A percentile compares a stretch with the other conserved stretches of the same genome.
Conservation (phyloP, 2,113 vertebrate species). For the Ammodytes dubius region DNA sequence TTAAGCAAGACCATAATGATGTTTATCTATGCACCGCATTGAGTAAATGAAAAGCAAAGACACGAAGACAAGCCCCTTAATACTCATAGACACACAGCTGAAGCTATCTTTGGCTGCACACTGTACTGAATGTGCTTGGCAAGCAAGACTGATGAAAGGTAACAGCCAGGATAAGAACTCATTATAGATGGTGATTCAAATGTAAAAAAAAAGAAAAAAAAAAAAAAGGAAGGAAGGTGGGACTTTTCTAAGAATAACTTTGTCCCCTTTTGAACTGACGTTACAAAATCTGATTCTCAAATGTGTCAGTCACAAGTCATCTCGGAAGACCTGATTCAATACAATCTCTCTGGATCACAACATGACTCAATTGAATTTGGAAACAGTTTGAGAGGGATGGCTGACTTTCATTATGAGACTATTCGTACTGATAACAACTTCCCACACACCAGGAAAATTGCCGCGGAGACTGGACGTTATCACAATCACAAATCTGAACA, state of each 20-base stretch:
- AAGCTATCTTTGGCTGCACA: slow-evolving; percentile 77
- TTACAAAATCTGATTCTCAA: slow-evolving; percentile 17
- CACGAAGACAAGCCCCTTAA: slow-evolving; percentile 66
- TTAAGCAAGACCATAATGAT: slow-evolving; percentile 55
- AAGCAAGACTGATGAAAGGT: slow-evolving; percentile 77
- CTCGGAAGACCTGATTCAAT: slow-evolving; percentile 28
- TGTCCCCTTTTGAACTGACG: slow-evolving; percentile 23
- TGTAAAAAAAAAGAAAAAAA: slow-evolving; percentile 38
- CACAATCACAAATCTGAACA: background rate
- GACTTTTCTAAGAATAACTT: slow-evolving; percentile 56
- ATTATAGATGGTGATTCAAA: slow-evolving; percentile 75
- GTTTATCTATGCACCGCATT: slow-evolving; percentile 58
- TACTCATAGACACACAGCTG: slow-evolving; percentile 57
- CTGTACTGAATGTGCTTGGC: slow-evolving; percentile 79
- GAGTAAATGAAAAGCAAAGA: slow-evolving; percentile 71
- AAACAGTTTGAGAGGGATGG: slow-evolving; percentile 25
- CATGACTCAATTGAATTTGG: slow-evolving; percentile 27
- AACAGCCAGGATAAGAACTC: slow-evolving; percentile 73
- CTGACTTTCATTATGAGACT: slow-evolving; percentile 3
- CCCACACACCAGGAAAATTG: background rate
- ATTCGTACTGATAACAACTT: background rate
- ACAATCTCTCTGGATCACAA: slow-evolving; percentile 15
- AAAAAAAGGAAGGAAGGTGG: slow-evolving; percentile 8
- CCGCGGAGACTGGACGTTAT: too few species aligned
- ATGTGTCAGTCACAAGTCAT: slow-evolving; percentile 22